A percentile compares a stretch with the other conserved stretches of the same genome.
Evolutionary conservation across 2,113 vertebrate genomes (phyloP).

Genomic region (Oreochromis tanganicae): DNA sequence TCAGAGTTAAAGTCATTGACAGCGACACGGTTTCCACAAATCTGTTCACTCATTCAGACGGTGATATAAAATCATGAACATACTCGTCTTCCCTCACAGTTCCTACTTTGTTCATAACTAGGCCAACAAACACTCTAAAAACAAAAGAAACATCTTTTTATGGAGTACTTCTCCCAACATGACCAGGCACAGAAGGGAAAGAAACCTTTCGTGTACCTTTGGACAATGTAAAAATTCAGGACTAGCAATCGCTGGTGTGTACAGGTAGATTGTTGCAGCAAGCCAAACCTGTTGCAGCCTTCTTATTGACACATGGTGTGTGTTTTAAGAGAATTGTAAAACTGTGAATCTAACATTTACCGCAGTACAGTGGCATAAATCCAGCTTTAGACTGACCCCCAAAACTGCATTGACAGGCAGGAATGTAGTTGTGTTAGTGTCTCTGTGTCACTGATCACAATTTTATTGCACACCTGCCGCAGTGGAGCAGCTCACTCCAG

Average conservation of each 20-base stretch:
- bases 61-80: not conserved
- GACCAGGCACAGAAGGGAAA: not conserved
- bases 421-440: not conserved
- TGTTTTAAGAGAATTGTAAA: not conserved
- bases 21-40: not conserved
- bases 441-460: not conserved
- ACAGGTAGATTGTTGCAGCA: not conserved
- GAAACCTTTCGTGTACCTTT: not conserved
- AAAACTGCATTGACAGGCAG: not conserved
- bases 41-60: not conserved
- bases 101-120: accelerated
- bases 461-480: not conserved
- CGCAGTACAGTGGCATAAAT: not conserved
- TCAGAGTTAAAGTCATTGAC: not conserved
- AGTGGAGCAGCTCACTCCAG: not conserved
- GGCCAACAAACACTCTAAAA: not conserved
- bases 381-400: not conserved
- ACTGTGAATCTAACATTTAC: not conserved
- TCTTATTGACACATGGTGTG: not conserved
- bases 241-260: not conserved
- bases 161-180: not conserved
- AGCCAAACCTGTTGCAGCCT: not conserved
- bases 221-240: not conserved
- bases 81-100: not conserved
- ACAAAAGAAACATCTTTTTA: not conserved